Conservation (phyloP, 2,888 invertebrate species). For the Erebia ligea region DNA sequence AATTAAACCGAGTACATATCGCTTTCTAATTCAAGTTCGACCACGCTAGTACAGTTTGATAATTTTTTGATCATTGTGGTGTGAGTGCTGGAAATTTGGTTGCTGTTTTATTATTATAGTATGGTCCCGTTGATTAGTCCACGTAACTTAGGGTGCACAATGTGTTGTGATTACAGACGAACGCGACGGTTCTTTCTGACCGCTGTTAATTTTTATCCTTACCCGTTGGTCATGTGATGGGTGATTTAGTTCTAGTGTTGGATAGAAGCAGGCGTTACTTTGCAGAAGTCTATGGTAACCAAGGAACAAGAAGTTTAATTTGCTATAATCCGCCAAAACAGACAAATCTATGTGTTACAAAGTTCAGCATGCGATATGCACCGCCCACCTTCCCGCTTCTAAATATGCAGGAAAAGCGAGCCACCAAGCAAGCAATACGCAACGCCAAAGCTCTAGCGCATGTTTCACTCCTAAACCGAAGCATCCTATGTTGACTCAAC, state of each 20-base stretch:
- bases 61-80: conserved; percentile 64
- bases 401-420: too few species aligned
- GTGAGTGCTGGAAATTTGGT: conserved; percentile 81
- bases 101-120: conserved; percentile 69
- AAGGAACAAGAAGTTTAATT: too few species aligned
- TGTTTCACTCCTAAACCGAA: too few species aligned
- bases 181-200: conserved; percentile 63
- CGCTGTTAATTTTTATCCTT: conserved; percentile 67
- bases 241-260: conserved; percentile 59
- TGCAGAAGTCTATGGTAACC: too few species aligned
- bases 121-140: conserved; percentile 66
- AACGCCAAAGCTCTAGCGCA: too few species aligned
- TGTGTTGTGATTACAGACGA: conserved; percentile 74
- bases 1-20: conserved; percentile 44
- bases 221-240: conserved; percentile 73
- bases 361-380: too few species aligned
- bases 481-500: too few species aligned
- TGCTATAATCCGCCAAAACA: too few species aligned
- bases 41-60: conserved; percentile 72
- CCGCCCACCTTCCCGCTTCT: too few species aligned
- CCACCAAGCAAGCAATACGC: too few species aligned
- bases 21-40: conserved; percentile 79
- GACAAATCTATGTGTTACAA: too few species aligned
- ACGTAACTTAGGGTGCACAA: conserved; percentile 75
- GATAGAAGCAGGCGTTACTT: too few species aligned